phyloP scores from a whole-genome alignment of 2,113 vertebrate species.

The Sinosuthora webbiana region DNA sequence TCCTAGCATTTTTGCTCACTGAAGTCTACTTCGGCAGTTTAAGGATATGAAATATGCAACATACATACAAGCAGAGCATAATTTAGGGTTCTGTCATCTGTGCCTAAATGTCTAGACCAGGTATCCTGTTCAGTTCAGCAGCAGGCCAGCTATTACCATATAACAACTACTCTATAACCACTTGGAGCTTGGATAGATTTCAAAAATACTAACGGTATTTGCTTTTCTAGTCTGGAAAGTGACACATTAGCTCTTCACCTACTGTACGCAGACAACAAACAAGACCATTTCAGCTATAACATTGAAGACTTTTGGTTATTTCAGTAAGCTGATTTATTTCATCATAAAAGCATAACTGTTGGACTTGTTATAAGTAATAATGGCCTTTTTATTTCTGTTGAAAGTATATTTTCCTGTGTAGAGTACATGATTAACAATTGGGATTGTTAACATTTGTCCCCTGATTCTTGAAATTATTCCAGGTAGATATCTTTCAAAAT shows the following conservation, averaged over 20 bases:
- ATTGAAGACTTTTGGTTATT: background rate
- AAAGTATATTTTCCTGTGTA: background rate
- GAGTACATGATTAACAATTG: background rate
- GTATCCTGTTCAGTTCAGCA: conserved; percentile 31
- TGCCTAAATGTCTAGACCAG: conserved; percentile 39
- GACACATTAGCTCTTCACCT: background rate
- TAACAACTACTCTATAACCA: background rate
- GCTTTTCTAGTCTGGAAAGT: conserved; percentile 9
- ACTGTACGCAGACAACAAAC: background rate
- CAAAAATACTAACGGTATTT: conserved; percentile 11
- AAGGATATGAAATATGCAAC: background rate
- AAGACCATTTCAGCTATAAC: background rate
- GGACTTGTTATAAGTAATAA: background rate
- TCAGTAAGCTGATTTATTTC: background rate
- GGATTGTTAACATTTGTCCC: background rate
- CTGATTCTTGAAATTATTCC: background rate
- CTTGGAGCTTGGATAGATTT: background rate
- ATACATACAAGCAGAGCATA: background rate
- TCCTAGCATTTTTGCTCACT: background rate
- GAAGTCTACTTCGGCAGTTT: background rate
- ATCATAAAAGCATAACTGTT: background rate
- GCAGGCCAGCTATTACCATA: background rate
- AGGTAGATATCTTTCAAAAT: background rate
- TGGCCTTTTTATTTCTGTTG: background rate
- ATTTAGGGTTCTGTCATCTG: conserved; percentile 26